Base-by-base conservation (phyloP, 2,797 vertebrate species). In the Paratrypauchen microcephalus region DNA sequence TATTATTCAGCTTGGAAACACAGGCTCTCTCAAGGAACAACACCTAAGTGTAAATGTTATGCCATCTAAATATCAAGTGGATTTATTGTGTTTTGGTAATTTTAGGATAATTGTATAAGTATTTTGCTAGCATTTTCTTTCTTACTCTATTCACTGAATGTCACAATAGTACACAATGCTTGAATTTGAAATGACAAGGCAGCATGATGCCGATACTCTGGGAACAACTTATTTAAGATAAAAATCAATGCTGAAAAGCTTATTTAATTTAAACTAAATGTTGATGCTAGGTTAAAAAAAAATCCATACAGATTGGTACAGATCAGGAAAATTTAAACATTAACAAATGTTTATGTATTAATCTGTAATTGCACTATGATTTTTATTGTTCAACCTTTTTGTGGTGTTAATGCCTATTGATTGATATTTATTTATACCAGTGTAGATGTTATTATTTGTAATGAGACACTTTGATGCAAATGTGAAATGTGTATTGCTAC, bases 291-390 rank as follows among this genome's bases (percentile, higher is more conserved):
- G 15, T 26, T 3, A 30, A 30, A 30, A 60, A 36, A 73, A 75
- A 12, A 94, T 94, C 89, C 93, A 90, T 85, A 45, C 73, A 23
- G 57, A 59, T 32, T 59, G n/a, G 32, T 61, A 13, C 15, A n/a
- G n/a, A 39, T 62, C 36, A 62, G 60, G 41, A 16, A 47, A 16
- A 18, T 18, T 36, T 6, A 63, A 65, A 24, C 45, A 50, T 50
- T 26, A 64, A 47, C 41, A 64, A 64, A 65, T 96, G 93, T 97
- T 97, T 97, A 98, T 99, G 94, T 96, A 97, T 97, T 94, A 95
- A 95, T 96, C 92, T 94, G 93, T 95, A 95, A 94, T 97, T 98
- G 96, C 96, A 99, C 96, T 98, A 96, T 96, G 93, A 95, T 96
- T 95, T 95, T 94, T 91, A 93, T 94, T 94, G 88, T 94, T 92